Conservation (phyloP, 64 coral and sea anemone genomes). For the Montipora cactus region DNA sequence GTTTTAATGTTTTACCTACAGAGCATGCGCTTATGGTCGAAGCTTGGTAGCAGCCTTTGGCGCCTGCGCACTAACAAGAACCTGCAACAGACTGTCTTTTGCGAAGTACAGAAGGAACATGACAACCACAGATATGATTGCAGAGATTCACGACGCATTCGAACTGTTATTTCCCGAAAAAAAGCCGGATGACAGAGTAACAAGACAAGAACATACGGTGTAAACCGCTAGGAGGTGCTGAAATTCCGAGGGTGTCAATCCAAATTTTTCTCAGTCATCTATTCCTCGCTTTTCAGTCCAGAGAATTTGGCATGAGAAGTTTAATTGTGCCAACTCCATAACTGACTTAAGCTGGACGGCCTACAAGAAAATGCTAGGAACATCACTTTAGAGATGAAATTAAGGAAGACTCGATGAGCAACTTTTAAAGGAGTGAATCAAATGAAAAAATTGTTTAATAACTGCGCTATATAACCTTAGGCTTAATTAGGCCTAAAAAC, state of each 20-base stretch:
- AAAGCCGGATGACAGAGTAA: conserved; percentile 5
- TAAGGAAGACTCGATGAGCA: too few species aligned
- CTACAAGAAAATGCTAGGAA: too few species aligned
- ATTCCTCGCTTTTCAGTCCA: too few species aligned
- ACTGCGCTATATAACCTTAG: too few species aligned
- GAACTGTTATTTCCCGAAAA: conserved; percentile 72
- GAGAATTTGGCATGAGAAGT: too few species aligned
- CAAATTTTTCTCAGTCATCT: too few species aligned
- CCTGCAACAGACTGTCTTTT: conserved; percentile 88
- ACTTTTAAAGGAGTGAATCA: too few species aligned
- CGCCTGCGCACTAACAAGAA: conserved; percentile 90
- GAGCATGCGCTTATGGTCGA: conserved; percentile 45
- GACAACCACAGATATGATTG: conserved; percentile 95
- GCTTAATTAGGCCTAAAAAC: too few species aligned
- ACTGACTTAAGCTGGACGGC: too few species aligned
- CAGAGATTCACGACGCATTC: conserved; percentile 88
- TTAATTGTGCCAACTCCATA: too few species aligned
- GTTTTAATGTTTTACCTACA: conserved; percentile 2
- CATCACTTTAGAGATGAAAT: too few species aligned
- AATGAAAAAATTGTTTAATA: too few species aligned
- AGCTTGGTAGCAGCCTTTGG: conserved; percentile 87
- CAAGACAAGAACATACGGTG: conserved; percentile 47
- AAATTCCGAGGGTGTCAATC: not conserved
- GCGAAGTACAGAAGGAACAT: conserved; percentile 75
- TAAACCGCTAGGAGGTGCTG: not conserved